phyloP scores from a whole-genome alignment of 53 echinoderm and acorn worm species.

The Zoroaster sp. region DNA sequence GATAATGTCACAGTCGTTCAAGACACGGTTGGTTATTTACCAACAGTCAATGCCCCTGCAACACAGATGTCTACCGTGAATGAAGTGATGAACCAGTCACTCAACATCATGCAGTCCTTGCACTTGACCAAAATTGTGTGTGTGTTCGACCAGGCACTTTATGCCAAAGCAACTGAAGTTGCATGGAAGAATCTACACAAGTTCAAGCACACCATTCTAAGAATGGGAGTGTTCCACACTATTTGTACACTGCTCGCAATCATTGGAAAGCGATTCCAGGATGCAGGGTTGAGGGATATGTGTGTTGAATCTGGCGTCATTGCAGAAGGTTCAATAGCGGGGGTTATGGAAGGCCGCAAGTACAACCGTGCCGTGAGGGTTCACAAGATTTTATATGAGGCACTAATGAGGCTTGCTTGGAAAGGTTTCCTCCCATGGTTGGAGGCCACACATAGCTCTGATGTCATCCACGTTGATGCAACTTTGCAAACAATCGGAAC shows the following conservation, averaged over 20 bases:
- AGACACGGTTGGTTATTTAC: slow-evolving; percentile 56
- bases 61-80: slow-evolving; percentile 59
- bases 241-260: slow-evolving; percentile 45
- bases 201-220: slow-evolving; percentile 31
- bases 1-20: slow-evolving; percentile 5
- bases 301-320: slow-evolving; percentile 55
- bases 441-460: too few relatives aligned
- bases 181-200: neutral
- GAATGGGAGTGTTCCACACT: slow-evolving; percentile 68
- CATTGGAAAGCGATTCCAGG: slow-evolving; percentile 59
- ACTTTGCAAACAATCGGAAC: too few relatives aligned
- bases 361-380: slow-evolving; percentile 65
- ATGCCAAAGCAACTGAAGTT: slow-evolving; percentile 56
- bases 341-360: slow-evolving; percentile 44
- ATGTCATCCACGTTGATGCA: too few relatives aligned
- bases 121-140: slow-evolving; percentile 5
- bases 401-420: slow-evolving; percentile 56
- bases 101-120: slow-evolving; percentile 18
- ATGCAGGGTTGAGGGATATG: slow-evolving; percentile 64
- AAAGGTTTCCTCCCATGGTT: too few relatives aligned
- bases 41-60: slow-evolving; percentile 65
- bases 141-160: slow-evolving; percentile 66
- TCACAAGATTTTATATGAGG: slow-evolving; percentile 67
- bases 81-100: slow-evolving; percentile 46
- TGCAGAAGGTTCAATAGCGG: slow-evolving; percentile 56